A percentile compares a stretch with the other conserved stretches of the same genome.
Conservation (phyloP, 2,113 vertebrate species). For the Amphiprion percula region DNA sequence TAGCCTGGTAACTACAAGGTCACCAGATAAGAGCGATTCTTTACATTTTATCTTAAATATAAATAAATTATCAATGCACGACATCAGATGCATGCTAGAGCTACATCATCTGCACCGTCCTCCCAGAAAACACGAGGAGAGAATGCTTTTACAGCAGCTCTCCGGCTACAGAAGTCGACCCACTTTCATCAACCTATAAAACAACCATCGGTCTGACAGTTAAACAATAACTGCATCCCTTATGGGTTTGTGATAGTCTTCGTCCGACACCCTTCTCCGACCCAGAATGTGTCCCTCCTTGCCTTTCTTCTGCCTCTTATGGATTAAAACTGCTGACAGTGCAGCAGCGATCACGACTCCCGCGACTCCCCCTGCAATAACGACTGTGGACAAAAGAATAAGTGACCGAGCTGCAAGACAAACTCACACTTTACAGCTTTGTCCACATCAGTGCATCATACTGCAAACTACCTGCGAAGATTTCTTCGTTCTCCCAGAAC, state of each 20-base stretch:
- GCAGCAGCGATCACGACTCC: constrained; percentile 85
- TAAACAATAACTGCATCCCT: constrained; percentile 87
- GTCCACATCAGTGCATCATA: neutral
- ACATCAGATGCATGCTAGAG: neutral
- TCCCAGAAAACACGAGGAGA: neutral
- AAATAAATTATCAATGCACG: constrained; percentile 33
- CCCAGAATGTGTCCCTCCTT: constrained; percentile 86
- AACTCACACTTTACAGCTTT: neutral
- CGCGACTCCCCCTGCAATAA: constrained; percentile 88
- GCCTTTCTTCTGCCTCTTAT: constrained; percentile 90
- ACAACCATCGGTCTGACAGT: constrained; percentile 25
- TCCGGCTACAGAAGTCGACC: neutral
- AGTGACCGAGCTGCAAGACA: neutral
- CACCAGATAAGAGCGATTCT: neutral
- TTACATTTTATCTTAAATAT: constrained; percentile 18
- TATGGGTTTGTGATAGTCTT: constrained; percentile 86
- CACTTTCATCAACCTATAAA: neutral
- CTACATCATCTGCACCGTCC: neutral
- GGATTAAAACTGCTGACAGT: constrained; percentile 87
- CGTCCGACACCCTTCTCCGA: constrained; percentile 82
- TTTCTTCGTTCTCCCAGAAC: constrained; percentile 86
- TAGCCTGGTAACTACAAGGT: neutral
- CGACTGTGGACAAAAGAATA: constrained; percentile 73
- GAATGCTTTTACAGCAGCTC: constrained; percentile 6
- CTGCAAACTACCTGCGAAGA: constrained; percentile 83